A percentile compares a stretch with the other conserved stretches of the same genome.
Conservation (phyloP, 2,888 invertebrate genomes). For the Philhelius pedissequus region DNA sequence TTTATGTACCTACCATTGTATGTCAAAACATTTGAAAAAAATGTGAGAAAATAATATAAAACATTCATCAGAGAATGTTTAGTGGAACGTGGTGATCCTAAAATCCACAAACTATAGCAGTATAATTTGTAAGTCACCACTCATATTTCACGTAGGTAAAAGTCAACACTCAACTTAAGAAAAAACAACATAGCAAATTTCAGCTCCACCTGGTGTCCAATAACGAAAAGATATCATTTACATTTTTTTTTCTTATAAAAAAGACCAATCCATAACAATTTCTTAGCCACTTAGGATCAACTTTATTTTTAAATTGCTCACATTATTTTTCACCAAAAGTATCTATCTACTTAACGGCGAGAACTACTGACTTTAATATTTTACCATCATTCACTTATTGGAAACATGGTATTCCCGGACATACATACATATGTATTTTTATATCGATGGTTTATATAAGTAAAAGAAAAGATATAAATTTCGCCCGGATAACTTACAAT, state of each 20-base stretch:
- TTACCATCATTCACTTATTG: constrained; percentile 66
- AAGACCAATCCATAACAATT: not conserved
- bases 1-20: no score
- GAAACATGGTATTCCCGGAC: constrained; percentile 46
- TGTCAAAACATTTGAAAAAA: no score
- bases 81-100: no score
- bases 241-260: no score
- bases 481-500: constrained; percentile 62
- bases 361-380: constrained; percentile 60
- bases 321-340: constrained; percentile 5
- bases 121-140: no score
- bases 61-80: no score
- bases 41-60: no score
- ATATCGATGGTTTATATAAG: not conserved
- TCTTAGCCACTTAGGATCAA: not conserved
- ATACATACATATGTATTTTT: not conserved
- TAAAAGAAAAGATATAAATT: constrained; percentile 24
- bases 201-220: not conserved
- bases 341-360: constrained; percentile 32
- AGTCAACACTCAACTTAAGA: not conserved
- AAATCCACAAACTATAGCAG: no score
- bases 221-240: not conserved
- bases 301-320: not conserved
- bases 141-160: no score
- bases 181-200: no score